These are phyloP conservation scores for Holcopasites calliopsidis DNA, from an alignment of 1,140 invertebrate species.

Conservation along the genomic window DNA sequence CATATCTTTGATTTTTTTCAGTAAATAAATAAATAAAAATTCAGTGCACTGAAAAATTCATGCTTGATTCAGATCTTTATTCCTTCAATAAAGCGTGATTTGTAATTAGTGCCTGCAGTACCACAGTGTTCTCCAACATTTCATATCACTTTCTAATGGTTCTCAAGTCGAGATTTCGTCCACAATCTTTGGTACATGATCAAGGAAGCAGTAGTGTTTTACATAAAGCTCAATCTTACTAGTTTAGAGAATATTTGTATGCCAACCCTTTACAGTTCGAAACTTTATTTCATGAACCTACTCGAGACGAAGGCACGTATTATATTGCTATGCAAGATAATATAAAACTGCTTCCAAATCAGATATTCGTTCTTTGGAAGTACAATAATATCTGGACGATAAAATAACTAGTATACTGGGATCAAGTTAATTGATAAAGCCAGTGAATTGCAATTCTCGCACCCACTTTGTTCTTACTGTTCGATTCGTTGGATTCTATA, in stretches of 20 bases:
- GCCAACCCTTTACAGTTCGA: neutral
- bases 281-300: neutral
- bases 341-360: neutral
- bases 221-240: constrained; percentile 1
- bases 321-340: neutral
- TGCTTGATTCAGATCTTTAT: too few species aligned
- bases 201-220: neutral
- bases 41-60: too few species aligned
- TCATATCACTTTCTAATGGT: too few species aligned
- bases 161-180: neutral
- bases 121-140: too few species aligned
- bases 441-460: too few species aligned
- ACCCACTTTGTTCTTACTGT: neutral
- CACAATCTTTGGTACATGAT: neutral
- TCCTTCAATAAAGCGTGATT: too few species aligned
- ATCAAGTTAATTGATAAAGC: too few species aligned
- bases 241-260: constrained; percentile 2
- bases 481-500: too few species aligned
- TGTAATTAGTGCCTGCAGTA: too few species aligned
- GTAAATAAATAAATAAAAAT: too few species aligned
- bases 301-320: neutral
- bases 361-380: neutral
- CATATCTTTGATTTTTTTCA: too few species aligned
- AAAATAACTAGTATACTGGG: too few species aligned
- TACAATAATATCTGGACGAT: neutral